These are phyloP conservation scores for Troglohyphantes excavatus DNA, from an alignment of 2,888 invertebrate species.

Conservation along the genomic window DNA sequence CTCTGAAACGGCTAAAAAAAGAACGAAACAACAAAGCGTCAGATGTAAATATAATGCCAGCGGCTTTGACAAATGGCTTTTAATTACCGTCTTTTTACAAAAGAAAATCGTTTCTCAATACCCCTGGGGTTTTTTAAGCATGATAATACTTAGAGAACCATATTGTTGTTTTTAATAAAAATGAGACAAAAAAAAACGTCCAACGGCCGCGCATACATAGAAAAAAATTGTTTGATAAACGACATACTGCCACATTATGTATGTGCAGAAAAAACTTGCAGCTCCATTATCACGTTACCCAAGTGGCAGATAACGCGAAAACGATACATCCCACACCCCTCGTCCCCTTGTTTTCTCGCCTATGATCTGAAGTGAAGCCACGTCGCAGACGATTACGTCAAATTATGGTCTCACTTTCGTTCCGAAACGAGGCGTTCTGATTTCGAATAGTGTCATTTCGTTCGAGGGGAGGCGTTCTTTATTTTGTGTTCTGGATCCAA, in stretches of 20 bases:
- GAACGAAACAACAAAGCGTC: background rate
- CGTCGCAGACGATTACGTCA: conserved; percentile 65
- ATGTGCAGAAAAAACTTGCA: conserved; percentile 9
- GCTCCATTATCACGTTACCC: conserved; percentile 69
- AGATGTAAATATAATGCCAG: conserved; percentile 29
- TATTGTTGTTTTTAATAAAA: conserved; percentile 33
- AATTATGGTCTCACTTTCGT: conserved; percentile 73
- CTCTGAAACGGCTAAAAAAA: too few relatives aligned
- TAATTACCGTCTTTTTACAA: conserved; percentile 58
- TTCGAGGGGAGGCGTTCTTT: conserved; percentile 26
- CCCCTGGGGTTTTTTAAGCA: conserved; percentile 19
- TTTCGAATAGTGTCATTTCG: conserved; percentile 73
- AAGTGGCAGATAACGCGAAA: conserved; percentile 71
- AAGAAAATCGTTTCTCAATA: conserved; percentile 72
- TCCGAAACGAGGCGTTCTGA: conserved; percentile 49
- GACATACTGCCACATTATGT: conserved; percentile 30
- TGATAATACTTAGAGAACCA: background rate
- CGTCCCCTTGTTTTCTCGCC: conserved; percentile 35
- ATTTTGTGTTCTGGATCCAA: conserved; percentile 48
- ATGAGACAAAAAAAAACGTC: conserved; percentile 10
- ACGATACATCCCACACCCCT: conserved; percentile 52
- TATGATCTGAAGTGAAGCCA: conserved; percentile 33
- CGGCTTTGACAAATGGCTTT: conserved; percentile 51
- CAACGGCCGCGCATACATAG: background rate
- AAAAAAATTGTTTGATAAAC: conserved; percentile 50